Evolutionary conservation across 1,140 invertebrate species (phyloP).

Genomic region (Stratiolaelaps scimitus): DNA sequence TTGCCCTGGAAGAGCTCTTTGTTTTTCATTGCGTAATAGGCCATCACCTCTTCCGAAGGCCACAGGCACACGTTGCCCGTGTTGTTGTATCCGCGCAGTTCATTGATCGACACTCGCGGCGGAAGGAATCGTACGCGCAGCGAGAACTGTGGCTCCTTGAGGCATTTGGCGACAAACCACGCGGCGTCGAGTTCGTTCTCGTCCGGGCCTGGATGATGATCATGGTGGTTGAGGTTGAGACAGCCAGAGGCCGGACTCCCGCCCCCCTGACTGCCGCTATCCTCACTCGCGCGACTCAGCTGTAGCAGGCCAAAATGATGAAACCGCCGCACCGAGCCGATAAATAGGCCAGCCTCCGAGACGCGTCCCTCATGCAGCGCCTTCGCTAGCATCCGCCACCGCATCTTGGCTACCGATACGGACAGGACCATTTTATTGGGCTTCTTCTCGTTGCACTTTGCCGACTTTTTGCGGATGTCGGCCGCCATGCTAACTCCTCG

Average conservation of each 20-base stretch:
- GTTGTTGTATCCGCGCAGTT: conserved; percentile 69
- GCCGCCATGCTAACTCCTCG: conserved; percentile 32
- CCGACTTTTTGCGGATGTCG: conserved; percentile 30
- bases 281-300: conserved; percentile 30
- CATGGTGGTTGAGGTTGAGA: conserved; percentile 28
- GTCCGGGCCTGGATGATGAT: background rate
- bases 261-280: conserved; percentile 31
- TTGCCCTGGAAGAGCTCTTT: conserved; percentile 49
- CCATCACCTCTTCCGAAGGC: conserved; percentile 72
- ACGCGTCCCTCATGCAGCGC: conserved; percentile 34
- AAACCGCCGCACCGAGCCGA: conserved; percentile 33
- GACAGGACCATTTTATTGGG: conserved; percentile 1
- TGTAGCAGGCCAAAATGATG: conserved; percentile 34
- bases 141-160: conserved; percentile 25
- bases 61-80: conserved; percentile 81
- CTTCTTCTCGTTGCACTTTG: conserved; percentile 26
- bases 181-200: conserved; percentile 25
- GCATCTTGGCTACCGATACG: conserved; percentile 33
- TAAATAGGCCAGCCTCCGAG: conserved; percentile 30
- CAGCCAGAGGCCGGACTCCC: conserved; percentile 18
- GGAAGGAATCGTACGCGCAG: conserved; percentile 32
- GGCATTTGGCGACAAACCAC: conserved; percentile 29
- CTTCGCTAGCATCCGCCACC: conserved; percentile 35
- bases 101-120: conserved; percentile 36
- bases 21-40: conserved; percentile 58